Evolutionary conservation across 2,797 vertebrate species (phyloP).

Genomic region (Acanthurus leucopareius): DNA sequence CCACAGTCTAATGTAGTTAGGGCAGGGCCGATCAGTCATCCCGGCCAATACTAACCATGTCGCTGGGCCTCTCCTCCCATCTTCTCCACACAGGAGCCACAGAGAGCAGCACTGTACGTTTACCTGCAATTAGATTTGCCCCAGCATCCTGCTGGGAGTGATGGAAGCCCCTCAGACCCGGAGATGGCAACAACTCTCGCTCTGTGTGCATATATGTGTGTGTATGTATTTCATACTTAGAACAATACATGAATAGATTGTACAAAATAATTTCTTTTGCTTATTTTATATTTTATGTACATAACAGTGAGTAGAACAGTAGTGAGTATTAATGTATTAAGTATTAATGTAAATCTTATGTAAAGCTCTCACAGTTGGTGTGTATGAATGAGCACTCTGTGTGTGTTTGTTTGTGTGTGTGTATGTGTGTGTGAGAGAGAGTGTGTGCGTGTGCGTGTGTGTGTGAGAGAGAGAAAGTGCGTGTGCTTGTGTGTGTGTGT

Average conservation of each 20-base stretch:
- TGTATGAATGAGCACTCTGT: neutral
- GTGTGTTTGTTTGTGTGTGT: constrained; percentile 17
- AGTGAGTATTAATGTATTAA: too few relatives aligned
- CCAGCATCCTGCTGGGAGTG: constrained; percentile 79
- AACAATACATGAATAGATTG: too few relatives aligned
- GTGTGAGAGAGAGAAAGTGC: constrained; percentile 9
- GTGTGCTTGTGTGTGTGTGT: constrained; percentile 18
- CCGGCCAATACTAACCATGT: constrained; percentile 86
- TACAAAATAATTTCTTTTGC: too few relatives aligned
- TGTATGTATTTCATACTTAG: neutral
- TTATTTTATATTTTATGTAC: neutral
- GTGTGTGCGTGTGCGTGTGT: constrained; percentile 37
- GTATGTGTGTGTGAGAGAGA: constrained; percentile 38
- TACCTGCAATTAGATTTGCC: constrained; percentile 86
- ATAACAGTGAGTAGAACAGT: neutral
- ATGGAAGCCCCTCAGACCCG: constrained; percentile 75
- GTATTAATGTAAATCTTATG: neutral
- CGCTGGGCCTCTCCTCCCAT: constrained; percentile 81
- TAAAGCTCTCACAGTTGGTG: constrained; percentile 8
- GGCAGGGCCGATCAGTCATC: constrained; percentile 81
- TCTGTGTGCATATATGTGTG: constrained; percentile 33
- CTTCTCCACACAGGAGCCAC: constrained; percentile 77
- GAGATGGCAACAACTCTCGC: constrained; percentile 66
- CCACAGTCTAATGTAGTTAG: constrained; percentile 83
- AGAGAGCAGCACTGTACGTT: constrained; percentile 81